Conservation (phyloP, 2,113 vertebrate genomes). For the Pimephales promelas region DNA sequence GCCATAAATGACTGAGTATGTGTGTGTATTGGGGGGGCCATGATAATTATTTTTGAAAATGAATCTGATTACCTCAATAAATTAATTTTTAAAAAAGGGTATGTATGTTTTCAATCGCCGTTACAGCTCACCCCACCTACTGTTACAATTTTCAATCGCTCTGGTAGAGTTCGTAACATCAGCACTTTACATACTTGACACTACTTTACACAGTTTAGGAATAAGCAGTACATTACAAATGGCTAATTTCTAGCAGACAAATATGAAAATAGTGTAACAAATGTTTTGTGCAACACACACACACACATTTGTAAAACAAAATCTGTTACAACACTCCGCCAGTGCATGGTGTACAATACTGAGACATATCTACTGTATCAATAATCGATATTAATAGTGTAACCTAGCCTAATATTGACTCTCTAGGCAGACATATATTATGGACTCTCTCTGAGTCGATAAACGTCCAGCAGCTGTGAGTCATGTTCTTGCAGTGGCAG, state of each 20-base stretch:
- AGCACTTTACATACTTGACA: neutral
- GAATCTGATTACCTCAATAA: neutral
- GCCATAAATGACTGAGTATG: too few relatives aligned
- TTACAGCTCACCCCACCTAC: neutral
- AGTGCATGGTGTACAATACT: neutral
- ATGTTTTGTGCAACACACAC: neutral
- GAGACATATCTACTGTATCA: neutral
- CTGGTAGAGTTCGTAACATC: neutral
- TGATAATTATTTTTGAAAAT: neutral
- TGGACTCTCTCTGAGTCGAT: neutral
- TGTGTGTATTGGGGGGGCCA: too few relatives aligned
- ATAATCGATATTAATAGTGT: slow-evolving; percentile 1
- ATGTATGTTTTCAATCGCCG: neutral
- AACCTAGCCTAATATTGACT: slow-evolving; percentile 31
- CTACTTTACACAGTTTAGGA: neutral
- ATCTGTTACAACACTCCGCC: neutral
- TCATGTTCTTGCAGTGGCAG: slow-evolving; percentile 7
- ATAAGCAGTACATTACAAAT: neutral
- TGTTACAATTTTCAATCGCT: neutral
- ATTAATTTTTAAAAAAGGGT: neutral
- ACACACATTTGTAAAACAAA: neutral
- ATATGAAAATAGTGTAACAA: neutral
- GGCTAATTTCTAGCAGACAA: neutral
- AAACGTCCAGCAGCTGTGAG: slow-evolving; percentile 13
- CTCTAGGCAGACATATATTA: neutral